phyloP scores from a whole-genome alignment of 2,888 invertebrate genomes.

The Unio delphinus region DNA sequence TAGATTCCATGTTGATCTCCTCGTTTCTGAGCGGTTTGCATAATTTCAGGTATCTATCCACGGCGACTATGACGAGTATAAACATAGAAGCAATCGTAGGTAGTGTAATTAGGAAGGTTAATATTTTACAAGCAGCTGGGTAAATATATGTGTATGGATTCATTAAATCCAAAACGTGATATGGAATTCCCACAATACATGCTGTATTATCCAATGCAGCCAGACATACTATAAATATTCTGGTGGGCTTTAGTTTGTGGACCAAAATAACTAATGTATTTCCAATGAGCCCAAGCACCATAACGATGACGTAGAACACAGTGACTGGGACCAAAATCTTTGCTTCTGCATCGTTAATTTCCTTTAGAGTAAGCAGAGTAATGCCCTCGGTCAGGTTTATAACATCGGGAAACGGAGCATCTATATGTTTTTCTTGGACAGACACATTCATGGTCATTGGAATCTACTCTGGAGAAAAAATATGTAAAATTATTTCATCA shows the following conservation, averaged over 20 bases:
- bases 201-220: conserved; percentile 26
- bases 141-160: conserved; percentile 17
- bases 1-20: conserved; percentile 34
- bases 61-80: conserved; percentile 29
- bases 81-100: conserved; percentile 27
- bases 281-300: conserved; percentile 27
- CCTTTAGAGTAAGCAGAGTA: conserved; percentile 1
- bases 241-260: conserved; percentile 27
- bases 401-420: no score
- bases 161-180: conserved; percentile 28
- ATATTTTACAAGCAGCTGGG: conserved; percentile 16
- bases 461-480: no score
- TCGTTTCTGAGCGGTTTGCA: conserved; percentile 48
- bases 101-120: conserved; percentile 25
- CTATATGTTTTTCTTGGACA: no score
- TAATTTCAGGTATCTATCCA: conserved; percentile 47
- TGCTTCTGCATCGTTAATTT: conserved; percentile 11
- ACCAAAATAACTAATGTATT: conserved; percentile 23
- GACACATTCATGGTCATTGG: no score
- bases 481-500: no score
- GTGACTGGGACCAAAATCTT: conserved; percentile 11
- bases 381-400: no score
- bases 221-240: conserved; percentile 32
- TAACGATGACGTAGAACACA: conserved; percentile 17
- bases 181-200: conserved; percentile 35